Conservation (phyloP, 2,797 vertebrate species). For the Glossophaga mutica region DNA sequence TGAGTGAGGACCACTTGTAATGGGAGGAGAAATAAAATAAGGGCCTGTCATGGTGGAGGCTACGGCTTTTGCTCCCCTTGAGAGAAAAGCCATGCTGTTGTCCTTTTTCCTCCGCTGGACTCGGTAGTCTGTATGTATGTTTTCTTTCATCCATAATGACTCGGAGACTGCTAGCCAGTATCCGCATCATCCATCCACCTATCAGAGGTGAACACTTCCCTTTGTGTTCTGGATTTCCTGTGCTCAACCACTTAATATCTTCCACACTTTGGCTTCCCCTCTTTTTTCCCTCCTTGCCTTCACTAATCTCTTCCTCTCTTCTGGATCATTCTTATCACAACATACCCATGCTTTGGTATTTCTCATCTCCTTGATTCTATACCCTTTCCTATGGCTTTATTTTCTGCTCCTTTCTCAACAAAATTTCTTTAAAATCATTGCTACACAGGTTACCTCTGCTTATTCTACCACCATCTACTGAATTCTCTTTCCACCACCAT, state of each 20-base stretch:
- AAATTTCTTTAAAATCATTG: neutral
- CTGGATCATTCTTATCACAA: neutral
- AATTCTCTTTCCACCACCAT: neutral
- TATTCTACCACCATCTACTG: neutral
- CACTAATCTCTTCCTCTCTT: neutral
- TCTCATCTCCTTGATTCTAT: neutral
- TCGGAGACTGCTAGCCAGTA: too few species aligned
- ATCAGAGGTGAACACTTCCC: neutral
- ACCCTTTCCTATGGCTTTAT: neutral
- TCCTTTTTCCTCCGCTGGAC: too few species aligned
- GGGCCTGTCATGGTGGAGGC: too few species aligned
- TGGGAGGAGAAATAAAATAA: too few species aligned
- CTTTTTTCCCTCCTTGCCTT: neutral
- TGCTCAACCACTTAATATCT: neutral
- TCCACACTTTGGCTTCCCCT: neutral
- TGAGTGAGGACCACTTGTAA: too few species aligned
- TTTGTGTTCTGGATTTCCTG: neutral
- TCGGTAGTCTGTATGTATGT: too few species aligned
- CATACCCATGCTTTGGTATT: neutral
- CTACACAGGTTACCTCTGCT: neutral
- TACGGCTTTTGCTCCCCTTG: too few species aligned
- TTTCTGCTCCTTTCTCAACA: neutral
- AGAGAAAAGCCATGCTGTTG: too few species aligned
- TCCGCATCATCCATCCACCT: too few species aligned
- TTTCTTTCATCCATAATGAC: too few species aligned